Base-by-base conservation (phyloP, 1,140 invertebrate genomes). In the Hyles euphorbiae region DNA sequence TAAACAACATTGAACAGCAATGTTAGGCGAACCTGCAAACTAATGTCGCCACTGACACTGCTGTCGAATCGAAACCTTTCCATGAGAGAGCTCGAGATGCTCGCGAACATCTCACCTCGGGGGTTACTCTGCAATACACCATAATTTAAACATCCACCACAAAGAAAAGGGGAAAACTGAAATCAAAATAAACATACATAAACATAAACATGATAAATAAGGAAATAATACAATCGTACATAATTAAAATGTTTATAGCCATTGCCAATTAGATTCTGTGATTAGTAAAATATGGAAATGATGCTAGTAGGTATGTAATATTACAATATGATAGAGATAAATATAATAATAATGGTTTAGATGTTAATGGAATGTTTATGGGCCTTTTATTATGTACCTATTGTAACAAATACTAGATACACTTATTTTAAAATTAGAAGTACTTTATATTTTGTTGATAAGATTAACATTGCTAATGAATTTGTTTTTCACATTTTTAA, bases 51-150 rank as follows among this genome's bases (percentile, higher is more conserved):
- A 89, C 93, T 94, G 73, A 94, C 90, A 67, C 94, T 95, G 74
- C 93, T 93, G 84, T 94, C 93, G 85, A 95, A 92, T 72, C 93
- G 93, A 87, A 95, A 93, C 84, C 93, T 94, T 83, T 93, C 93
- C 92, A 96, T 93, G 81, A 95, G 90, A 56, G 94, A 96, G 66
- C 94, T 94, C 60, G 94, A 94, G 65, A 96, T 93, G 87, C 94
- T 95, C 61, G 94, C 94, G 86, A 92, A 95, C 89, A 94, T 94
- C 91, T 96, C 95, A 70, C 94, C 94, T 78, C 93, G 92, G 78
- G 92, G 92, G 86, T 92, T 92, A 90, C 90, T 92, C 92, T 93
- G 89, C 75, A 90, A 91, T 83, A 88, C 74, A 86, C 74, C 78
- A 76, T 63, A 62, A 71, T 49, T 44, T 6, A 80, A 69, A 77